Percentiles rank a stretch among this genome's conserved stretches.
phyloP scores from a whole-genome alignment of 2,888 invertebrate genomes.

The Mythimna albipuncta region DNA sequence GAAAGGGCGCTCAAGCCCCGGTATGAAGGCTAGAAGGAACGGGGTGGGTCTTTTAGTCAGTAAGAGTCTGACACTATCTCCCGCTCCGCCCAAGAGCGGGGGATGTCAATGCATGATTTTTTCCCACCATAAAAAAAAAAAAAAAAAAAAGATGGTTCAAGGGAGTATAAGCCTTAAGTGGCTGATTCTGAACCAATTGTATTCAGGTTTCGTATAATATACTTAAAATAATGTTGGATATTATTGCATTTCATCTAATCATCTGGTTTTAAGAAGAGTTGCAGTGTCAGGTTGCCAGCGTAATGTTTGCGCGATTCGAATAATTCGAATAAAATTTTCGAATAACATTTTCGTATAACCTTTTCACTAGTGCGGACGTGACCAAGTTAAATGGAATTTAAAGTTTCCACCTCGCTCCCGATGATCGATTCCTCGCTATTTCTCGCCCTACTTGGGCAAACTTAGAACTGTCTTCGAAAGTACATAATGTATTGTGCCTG shows the following conservation, averaged over 20 bases:
- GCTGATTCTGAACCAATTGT: too few species aligned
- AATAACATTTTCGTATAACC: constrained; percentile 32
- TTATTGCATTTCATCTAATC: not conserved
- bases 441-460: constrained; percentile 43
- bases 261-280: not conserved
- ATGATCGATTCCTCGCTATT: constrained; percentile 57
- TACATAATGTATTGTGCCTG: constrained; percentile 9
- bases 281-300: not conserved
- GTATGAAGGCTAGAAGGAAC: too few species aligned
- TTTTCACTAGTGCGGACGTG: constrained; percentile 34
- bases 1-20: too few species aligned
- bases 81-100: too few species aligned
- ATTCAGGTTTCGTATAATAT: too few species aligned
- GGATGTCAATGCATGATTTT: too few species aligned
- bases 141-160: too few species aligned
- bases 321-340: constrained; percentile 29
- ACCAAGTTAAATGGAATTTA: constrained; percentile 63
- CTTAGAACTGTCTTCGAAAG: constrained; percentile 45
- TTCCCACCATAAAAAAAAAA: too few species aligned
- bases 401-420: constrained; percentile 47
- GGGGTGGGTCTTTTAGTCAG: too few species aligned
- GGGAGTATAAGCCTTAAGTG: too few species aligned
- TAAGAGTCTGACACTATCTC: too few species aligned
- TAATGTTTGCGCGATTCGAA: constrained; percentile 21
- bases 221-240: too few species aligned